Evolutionary conservation across 2,888 invertebrate genomes (phyloP), one percentile per base, ranked within the genome.

Genomic region (Sminthurinus aureus): DNA sequence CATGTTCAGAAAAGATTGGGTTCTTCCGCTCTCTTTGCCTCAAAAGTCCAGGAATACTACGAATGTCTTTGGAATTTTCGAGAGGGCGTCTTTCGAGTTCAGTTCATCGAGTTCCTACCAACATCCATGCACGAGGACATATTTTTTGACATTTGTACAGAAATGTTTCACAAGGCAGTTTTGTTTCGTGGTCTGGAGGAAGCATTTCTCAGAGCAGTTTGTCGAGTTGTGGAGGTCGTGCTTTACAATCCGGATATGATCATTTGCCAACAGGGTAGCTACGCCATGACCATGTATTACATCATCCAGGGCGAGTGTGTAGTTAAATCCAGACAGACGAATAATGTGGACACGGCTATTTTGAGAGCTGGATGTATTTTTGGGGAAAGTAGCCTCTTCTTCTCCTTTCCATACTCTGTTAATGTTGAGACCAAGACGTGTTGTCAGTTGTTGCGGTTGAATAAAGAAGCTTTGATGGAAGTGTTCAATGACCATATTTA

Each of bases 101-200:
- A 84, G 15, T 58, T 84, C n/a, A 79, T 85, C 50, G 20, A 82
- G 67, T 69, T 75, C 15, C 51, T 88, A 0, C 86, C 87, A 0
- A 80, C 67, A n/a, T 81, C 86, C 0, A 86, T 88, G 76, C 85
- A 87, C 20, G 87, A 86, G 71, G 88, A 86, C 64, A 79, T 84
- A 6, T 50, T 79, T 2, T 84, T 79, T 58, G 87, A 88, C 81
- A 87, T 87, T 78, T 87, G 88, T 76, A 80, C 86, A 26, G 86
- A 87, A 79, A 87, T 88, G 87, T 88, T 88, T 83, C 85, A 87
- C 81, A 88, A 88, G 64, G 87, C 87, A 15, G 84, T 83, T 52
- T 71, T 88, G 0, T 86, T 88, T 78, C 85, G 85, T n/a, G 86
- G 85, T 18, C 64, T 86, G 71, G 87, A 87, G 26, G 83, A 86